phyloP scores from a whole-genome alignment of 2,113 vertebrate species.

The Hippocampus barbouri region DNA sequence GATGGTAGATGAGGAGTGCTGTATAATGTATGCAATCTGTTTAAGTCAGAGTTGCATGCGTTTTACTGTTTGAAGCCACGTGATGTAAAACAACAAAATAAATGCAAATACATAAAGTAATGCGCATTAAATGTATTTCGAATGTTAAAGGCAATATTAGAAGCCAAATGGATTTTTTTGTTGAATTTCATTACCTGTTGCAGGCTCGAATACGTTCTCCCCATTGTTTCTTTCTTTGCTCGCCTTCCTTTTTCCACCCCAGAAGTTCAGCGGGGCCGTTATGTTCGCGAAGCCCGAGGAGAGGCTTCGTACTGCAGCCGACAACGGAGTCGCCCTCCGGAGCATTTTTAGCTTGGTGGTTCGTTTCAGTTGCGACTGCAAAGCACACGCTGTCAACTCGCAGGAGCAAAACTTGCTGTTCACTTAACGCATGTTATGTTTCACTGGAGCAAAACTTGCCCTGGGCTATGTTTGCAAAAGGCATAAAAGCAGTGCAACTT shows the following conservation, averaged over 20 bases:
- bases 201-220: slow-evolving; percentile 84
- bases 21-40: not conserved
- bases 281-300: slow-evolving; percentile 73
- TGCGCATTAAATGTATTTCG: not conserved
- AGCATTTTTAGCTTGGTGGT: slow-evolving; percentile 23
- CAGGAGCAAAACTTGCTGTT: not conserved
- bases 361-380: not conserved
- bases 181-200: slow-evolving; percentile 76
- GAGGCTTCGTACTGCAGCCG: slow-evolving; percentile 57
- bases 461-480: not conserved
- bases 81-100: not conserved
- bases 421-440: not conserved
- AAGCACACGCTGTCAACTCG: not conserved
- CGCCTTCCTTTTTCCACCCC: slow-evolving; percentile 74
- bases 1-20: not conserved
- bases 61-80: not conserved
- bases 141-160: not conserved
- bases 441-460: not conserved
- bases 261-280: slow-evolving; percentile 83
- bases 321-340: slow-evolving; percentile 24
- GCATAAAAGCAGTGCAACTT: not conserved
- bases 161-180: not conserved
- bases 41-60: not conserved
- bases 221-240: slow-evolving; percentile 61
- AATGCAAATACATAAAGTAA: not conserved